Evolutionary conservation across 2,113 vertebrate species (phyloP).

Genomic region (Vicugna pacos): DNA sequence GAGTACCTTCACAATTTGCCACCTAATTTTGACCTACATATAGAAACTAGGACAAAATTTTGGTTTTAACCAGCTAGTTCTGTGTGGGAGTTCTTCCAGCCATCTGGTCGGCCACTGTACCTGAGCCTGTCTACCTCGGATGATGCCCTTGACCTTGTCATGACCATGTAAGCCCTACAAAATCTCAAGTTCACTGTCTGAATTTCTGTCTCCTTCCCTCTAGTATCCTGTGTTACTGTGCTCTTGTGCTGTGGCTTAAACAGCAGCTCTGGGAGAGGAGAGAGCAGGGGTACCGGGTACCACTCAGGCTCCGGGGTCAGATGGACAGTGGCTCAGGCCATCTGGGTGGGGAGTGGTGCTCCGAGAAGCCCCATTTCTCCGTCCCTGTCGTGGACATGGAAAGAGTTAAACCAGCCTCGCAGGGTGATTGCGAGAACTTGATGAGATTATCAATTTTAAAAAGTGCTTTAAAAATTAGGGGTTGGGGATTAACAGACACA

Average conservation of each 20-base stretch:
- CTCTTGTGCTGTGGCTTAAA: neutral
- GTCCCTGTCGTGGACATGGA: neutral
- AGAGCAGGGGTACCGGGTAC: neutral
- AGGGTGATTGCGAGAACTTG: neutral
- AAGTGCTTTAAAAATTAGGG: neutral
- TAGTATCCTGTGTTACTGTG: neutral
- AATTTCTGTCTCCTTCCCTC: neutral
- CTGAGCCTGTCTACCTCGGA: neutral
- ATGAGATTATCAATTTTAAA: neutral
- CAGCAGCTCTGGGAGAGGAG: neutral
- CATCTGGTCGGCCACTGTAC: neutral
- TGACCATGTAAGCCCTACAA: neutral
- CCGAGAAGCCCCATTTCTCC: neutral
- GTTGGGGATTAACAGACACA: too few species aligned
- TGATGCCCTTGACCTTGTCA: neutral
- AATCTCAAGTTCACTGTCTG: neutral
- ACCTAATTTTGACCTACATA: neutral
- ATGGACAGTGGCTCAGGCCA: neutral
- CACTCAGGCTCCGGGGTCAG: accelerated
- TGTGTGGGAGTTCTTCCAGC: neutral
- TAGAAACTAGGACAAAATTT: neutral
- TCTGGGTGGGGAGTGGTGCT: neutral
- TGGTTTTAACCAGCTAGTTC: neutral
- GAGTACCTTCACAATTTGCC: neutral
- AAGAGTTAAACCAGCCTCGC: neutral